Conservation (phyloP, 2,113 vertebrate genomes). For the Cheilinus undulatus region DNA sequence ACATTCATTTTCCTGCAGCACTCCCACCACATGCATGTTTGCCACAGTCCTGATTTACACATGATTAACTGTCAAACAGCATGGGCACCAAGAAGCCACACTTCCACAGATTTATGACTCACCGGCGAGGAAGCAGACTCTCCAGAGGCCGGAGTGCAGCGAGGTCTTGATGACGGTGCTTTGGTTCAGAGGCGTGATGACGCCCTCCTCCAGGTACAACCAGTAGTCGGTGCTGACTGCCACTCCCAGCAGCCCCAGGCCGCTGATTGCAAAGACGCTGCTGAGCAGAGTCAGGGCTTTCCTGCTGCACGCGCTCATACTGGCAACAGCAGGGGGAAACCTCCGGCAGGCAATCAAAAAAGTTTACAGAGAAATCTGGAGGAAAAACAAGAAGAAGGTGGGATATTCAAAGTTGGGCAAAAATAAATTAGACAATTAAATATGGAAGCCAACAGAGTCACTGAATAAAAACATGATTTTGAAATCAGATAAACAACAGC, state of each 20-base stretch:
- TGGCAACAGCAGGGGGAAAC: constrained; percentile 3
- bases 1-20: no score
- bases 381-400: neutral
- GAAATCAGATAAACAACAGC: no score
- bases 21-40: neutral
- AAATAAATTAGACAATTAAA: no score
- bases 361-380: constrained; percentile 29
- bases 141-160: constrained; percentile 92
- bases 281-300: constrained; percentile 92
- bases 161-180: constrained; percentile 87
- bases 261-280: constrained; percentile 91
- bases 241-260: constrained; percentile 90
- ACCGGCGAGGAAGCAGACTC: constrained; percentile 92
- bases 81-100: neutral
- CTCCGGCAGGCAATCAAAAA: constrained; percentile 19
- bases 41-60: neutral
- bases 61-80: neutral
- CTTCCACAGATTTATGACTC: neutral
- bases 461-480: no score
- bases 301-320: constrained; percentile 89
- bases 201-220: constrained; percentile 93
- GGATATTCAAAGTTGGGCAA: no score
- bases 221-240: constrained; percentile 95
- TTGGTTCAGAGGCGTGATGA: constrained; percentile 91
- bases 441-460: no score